Evolutionary conservation across 2,797 vertebrate species (phyloP), one percentile per base, ranked within the genome.

Genomic region (Spondyliosoma cantharus): DNA sequence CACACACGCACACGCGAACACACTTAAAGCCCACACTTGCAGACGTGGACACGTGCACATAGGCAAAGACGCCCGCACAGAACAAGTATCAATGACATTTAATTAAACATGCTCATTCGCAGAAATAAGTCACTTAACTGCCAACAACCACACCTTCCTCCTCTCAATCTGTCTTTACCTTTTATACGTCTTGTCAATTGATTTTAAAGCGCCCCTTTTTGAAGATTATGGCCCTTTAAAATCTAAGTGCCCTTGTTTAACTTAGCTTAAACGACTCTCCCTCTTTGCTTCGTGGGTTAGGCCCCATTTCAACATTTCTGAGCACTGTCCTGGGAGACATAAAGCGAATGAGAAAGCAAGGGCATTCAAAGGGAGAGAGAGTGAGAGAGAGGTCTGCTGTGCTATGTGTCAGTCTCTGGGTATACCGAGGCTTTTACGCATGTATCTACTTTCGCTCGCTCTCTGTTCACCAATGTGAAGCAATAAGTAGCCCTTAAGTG

Each of bases 201-300:
- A 93, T 93, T 95, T 93, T 93, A 92, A 91, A 93, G 87, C 76
- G 57, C 74, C 71, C 62, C 87, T 90, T 94, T 94, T 92, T 91
- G 86, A 91, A 91, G 88, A 94, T 94, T 94, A 94, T 93, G 83
- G 90, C 91, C 86, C 87, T 93, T 93, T 94, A 92, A 94, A 94
- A 92, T 91, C 84, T 88, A 93, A 94, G 93, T 93, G 91, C 92
- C 92, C 92, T 94, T 94, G 93, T 94, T 94, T 94, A 94, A 94
- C 92, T 93, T 91, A 90, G 89, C 92, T 93, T 93, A 93, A 94
- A 93, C 67, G 91, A 93, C 92, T 93, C 90, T 90, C 80, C 78
- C 84, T 94, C 91, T 94, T 92, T 93, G 90, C 92, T 91, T 88
- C 81, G 73, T 85, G 90, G 85, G 90, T 93, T 92, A 93, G 91